A percentile compares a stretch with the other conserved stretches of the same genome.
Conservation (phyloP, 2,113 vertebrate genomes). For the Chaetodon auriga region DNA sequence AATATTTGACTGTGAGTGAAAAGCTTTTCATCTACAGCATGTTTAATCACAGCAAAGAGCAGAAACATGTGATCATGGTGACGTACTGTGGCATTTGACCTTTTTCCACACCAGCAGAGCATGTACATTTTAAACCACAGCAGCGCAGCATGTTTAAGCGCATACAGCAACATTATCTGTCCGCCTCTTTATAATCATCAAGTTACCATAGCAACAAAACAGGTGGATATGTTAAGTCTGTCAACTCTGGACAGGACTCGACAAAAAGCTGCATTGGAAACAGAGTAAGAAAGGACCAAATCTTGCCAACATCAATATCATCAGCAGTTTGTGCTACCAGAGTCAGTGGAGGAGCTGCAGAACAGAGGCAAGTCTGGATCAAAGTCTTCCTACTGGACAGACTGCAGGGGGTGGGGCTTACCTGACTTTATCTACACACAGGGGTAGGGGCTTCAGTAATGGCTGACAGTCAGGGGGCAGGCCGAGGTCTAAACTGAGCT, state of each 20-base stretch:
- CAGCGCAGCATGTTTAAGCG: conserved; percentile 52
- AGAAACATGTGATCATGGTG: conserved; percentile 36
- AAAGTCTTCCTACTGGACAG: conserved; percentile 27
- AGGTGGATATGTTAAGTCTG: conserved; percentile 34
- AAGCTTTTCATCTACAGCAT: no score
- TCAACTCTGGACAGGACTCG: conserved; percentile 53
- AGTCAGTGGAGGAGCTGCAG: conserved; percentile 44
- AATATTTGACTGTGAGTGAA: neutral
- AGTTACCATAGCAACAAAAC: conserved; percentile 52
- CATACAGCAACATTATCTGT: conserved; percentile 37
- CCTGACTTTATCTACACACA: conserved; percentile 52
- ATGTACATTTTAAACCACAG: conserved; percentile 58
- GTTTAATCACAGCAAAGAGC: conserved; percentile 30
- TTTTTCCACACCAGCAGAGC: conserved; percentile 41
- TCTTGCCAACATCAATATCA: conserved; percentile 15
- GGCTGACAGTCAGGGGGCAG: conserved; percentile 16
- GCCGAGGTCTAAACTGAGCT: conserved; percentile 1
- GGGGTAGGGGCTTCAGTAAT: conserved; percentile 17
- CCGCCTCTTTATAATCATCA: conserved; percentile 31
- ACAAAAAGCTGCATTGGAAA: conserved; percentile 50
- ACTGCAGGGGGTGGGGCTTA: conserved; percentile 32
- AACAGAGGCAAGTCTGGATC: conserved; percentile 34
- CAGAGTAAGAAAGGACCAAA: conserved; percentile 31
- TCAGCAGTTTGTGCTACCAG: conserved; percentile 30
- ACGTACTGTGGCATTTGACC: conserved; percentile 25